These are phyloP conservation scores for Eptesicus fuscus DNA, from an alignment of 2,113 vertebrate species.

Conservation along the genomic window DNA sequence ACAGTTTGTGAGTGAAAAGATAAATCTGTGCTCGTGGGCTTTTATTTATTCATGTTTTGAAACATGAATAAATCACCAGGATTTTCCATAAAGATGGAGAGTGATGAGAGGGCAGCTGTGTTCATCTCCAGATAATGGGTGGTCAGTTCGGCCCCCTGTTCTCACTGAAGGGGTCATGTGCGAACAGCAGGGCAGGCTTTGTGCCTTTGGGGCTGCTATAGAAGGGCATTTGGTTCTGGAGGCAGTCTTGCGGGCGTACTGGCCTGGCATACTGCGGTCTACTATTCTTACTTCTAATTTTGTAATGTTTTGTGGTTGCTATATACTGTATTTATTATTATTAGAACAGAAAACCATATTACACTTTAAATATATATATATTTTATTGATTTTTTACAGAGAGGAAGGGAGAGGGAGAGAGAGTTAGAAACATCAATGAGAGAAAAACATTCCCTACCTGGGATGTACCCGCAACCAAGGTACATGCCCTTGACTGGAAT, in stretches of 20 bases:
- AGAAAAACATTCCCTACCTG: too few species aligned
- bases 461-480: too few species aligned
- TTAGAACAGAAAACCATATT: constrained; percentile 11
- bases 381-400: too few species aligned
- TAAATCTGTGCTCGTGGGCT: constrained; percentile 49
- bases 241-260: not conserved
- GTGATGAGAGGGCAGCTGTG: constrained; percentile 70
- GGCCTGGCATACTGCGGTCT: not conserved
- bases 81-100: constrained; percentile 69
- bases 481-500: too few species aligned
- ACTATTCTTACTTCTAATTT: not conserved
- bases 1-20: constrained; percentile 43
- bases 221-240: constrained; percentile 42
- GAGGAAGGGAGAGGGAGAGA: too few species aligned
- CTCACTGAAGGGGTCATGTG: constrained; percentile 63
- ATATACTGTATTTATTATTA: not conserved
- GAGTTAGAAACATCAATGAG: too few species aligned
- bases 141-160: constrained; percentile 73
- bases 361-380: not conserved
- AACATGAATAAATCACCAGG: constrained; percentile 51
- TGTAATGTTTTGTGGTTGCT: not conserved
- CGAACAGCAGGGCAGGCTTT: constrained; percentile 54
- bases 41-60: constrained; percentile 64
- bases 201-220: constrained; percentile 52
- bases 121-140: constrained; percentile 47